phyloP scores from a whole-genome alignment of 2,888 invertebrate genomes.

The Leptinotarsa tumamoca region DNA sequence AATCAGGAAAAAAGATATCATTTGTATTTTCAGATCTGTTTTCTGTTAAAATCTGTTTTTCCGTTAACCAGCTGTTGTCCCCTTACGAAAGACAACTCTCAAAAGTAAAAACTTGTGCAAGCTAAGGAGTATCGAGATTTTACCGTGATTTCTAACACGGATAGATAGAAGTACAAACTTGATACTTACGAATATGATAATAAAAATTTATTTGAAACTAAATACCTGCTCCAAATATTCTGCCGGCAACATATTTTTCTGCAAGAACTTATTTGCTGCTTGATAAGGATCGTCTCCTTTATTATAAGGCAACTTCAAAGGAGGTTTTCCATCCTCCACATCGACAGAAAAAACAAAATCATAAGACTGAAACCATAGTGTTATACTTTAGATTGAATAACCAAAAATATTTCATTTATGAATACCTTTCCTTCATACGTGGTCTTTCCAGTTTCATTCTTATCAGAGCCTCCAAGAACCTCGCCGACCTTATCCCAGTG shows the following conservation, averaged over 20 bases:
- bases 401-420: conserved; percentile 11
- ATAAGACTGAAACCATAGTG: conserved; percentile 73
- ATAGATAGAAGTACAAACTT: neutral
- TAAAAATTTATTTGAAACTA: neutral
- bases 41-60: too few species aligned
- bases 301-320: conserved; percentile 93
- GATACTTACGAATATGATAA: neutral
- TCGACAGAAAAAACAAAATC: conserved; percentile 98
- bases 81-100: too few species aligned
- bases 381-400: conserved; percentile 3
- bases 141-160: too few species aligned
- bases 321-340: conserved; percentile 89
- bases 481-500: conserved; percentile 90
- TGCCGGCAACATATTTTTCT: conserved; percentile 85
- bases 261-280: conserved; percentile 91
- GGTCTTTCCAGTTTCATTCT: conserved; percentile 78
- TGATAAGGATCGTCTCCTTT: conserved; percentile 91
- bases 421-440: conserved; percentile 83
- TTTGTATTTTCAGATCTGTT: too few species aligned
- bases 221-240: conserved; percentile 82
- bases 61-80: too few species aligned
- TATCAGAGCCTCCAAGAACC: conserved; percentile 81
- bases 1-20: too few species aligned
- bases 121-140: too few species aligned
- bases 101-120: too few species aligned